Evolutionary conservation across 2,888 invertebrate genomes (phyloP).

Genomic region (Drosophila pseudotakahashii): DNA sequence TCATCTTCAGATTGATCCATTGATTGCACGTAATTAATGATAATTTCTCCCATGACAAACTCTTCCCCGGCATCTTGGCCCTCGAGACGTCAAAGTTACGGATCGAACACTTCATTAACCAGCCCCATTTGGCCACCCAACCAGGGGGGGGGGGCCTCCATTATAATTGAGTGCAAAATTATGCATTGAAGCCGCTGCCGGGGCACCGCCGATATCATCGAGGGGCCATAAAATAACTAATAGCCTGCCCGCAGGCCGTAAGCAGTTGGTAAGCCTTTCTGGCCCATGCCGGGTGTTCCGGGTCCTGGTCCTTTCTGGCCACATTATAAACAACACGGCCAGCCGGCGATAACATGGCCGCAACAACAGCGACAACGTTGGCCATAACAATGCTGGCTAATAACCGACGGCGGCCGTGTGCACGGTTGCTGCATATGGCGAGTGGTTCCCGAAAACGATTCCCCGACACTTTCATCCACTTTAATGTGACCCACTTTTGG

Average conservation of each 20-base stretch:
- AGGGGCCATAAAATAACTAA: slow-evolving; percentile 68
- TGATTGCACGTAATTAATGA: slow-evolving; percentile 63
- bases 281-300: not conserved
- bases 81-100: slow-evolving; percentile 38
- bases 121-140: slow-evolving; percentile 14
- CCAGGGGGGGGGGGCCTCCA: slow-evolving; percentile 27
- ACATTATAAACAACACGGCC: slow-evolving; percentile 70
- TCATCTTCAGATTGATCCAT: slow-evolving; percentile 51
- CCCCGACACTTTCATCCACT: slow-evolving; percentile 19
- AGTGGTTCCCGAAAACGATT: slow-evolving; percentile 29
- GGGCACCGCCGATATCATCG: slow-evolving; percentile 59
- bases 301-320: slow-evolving; percentile 25
- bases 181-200: slow-evolving; percentile 70
- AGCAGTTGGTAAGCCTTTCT: slow-evolving; percentile 23
- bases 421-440: slow-evolving; percentile 21
- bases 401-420: slow-evolving; percentile 59
- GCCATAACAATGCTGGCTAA: slow-evolving; percentile 63
- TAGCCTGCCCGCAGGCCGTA: slow-evolving; percentile 48
- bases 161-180: slow-evolving; percentile 80
- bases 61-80: slow-evolving; percentile 31
- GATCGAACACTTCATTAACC: slow-evolving; percentile 62
- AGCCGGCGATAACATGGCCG: slow-evolving; percentile 55
- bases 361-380: slow-evolving; percentile 40
- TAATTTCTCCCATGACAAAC: slow-evolving; percentile 54
- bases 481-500: slow-evolving; percentile 27